Percentiles rank a stretch among this genome's conserved stretches.
phyloP scores from a whole-genome alignment of 1,140 invertebrate genomes.

The Lepidostoma basale region DNA sequence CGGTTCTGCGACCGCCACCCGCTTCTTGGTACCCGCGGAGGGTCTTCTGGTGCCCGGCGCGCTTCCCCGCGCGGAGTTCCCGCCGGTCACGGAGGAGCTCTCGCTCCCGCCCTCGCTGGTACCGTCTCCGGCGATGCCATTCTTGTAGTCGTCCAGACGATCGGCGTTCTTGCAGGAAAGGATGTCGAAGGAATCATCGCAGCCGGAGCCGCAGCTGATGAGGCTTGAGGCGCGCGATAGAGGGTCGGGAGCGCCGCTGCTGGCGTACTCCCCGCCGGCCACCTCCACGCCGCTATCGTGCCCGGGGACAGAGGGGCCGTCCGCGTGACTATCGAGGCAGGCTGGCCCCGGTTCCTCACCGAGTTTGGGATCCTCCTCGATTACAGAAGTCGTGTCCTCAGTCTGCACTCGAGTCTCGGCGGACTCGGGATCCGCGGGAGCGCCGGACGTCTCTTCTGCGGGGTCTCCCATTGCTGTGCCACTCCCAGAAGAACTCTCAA shows the following conservation, averaged over 20 bases:
- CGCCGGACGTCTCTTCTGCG: background rate
- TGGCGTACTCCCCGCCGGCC: conserved; percentile 68
- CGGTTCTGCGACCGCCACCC: conserved; percentile 52
- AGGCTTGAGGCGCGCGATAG: conserved; percentile 76
- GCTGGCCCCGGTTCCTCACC: background rate
- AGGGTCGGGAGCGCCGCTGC: conserved; percentile 66
- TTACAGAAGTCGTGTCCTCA: background rate
- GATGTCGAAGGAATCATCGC: conserved; percentile 63
- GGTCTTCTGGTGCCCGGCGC: conserved; percentile 50
- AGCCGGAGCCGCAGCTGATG: conserved; percentile 75
- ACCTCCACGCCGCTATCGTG: conserved; percentile 81
- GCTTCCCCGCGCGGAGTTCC: conserved; percentile 37
- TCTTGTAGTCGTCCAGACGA: conserved; percentile 53
- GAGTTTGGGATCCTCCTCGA: background rate
- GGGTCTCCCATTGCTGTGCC: conserved; percentile 15
- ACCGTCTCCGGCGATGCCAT: conserved; percentile 57
- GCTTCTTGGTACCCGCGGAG: conserved; percentile 46
- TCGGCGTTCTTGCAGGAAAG: conserved; percentile 59
- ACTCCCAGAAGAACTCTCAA: background rate
- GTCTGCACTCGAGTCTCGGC: background rate
- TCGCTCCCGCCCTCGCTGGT: conserved; percentile 76
- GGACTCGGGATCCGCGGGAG: background rate
- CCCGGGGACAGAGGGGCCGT: conserved; percentile 52
- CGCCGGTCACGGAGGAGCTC: conserved; percentile 70
- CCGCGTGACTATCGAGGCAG: background rate